These are phyloP conservation scores for Alouatta palliata DNA, from an alignment of 2,113 vertebrate species.

Conservation along the genomic window DNA sequence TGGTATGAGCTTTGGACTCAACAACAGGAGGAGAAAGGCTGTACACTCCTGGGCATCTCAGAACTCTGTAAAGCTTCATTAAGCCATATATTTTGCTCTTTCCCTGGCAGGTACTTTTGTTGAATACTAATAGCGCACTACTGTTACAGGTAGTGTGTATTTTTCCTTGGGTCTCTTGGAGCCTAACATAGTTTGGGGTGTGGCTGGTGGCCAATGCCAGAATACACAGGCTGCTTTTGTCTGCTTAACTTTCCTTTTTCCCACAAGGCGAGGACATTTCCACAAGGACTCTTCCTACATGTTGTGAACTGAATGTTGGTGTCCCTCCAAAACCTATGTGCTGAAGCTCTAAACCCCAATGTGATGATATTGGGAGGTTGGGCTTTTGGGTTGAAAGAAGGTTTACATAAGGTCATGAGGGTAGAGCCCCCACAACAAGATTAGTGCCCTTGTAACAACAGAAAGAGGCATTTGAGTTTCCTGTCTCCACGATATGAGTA, in stretches of 20 bases:
- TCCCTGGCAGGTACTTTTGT: neutral
- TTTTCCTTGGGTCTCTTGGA: neutral
- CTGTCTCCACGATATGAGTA: neutral
- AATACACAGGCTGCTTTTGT: neutral
- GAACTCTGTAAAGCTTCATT: neutral
- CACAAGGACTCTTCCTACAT: neutral
- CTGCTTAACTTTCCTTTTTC: neutral
- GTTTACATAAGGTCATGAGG: neutral
- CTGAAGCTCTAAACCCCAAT: neutral
- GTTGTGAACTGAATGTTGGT: neutral
- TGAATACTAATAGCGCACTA: neutral
- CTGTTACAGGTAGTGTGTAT: neutral
- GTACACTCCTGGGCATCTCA: too few species aligned
- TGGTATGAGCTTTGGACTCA: too few species aligned
- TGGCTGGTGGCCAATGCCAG: neutral
- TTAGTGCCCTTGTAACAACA: neutral
- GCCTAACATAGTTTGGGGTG: neutral
- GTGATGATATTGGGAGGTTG: neutral
- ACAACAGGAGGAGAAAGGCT: neutral
- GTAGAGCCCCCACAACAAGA: neutral
- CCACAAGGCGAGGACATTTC: neutral
- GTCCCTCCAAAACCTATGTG: neutral
- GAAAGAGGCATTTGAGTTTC: neutral
- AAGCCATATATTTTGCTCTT: neutral
- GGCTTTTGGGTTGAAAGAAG: neutral